Base-by-base conservation (phyloP, 2,113 vertebrate species). In the Elephantulus edwardii region DNA sequence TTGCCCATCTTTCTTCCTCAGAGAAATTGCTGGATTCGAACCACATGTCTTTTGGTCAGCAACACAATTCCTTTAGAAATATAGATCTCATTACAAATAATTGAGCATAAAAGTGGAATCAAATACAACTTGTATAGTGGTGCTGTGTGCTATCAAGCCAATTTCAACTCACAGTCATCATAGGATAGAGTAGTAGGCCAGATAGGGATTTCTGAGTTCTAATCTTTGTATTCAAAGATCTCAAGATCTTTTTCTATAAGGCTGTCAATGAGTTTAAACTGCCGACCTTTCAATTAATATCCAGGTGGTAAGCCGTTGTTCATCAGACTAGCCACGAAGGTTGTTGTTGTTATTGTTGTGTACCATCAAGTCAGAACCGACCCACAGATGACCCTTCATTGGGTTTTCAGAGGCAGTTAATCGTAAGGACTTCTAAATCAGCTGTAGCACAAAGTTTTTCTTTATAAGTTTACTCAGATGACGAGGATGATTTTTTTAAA, bases 71-170 rank as follows among this genome's bases (percentile, higher is more conserved):
- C n/a, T n/a, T n/a, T n/a, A n/a, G n/a, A n/a, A n/a, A 90, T 22
- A 60, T 78, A 52, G 24, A 70, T 82, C 16, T 91, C 24, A 72
- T 78, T 82, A 66, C 75, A 83, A 86, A 74, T 50, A 80, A 66
- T 8, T 8, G 46, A 79, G 70, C 10, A 48, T 14, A 78, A 84
- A 44, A 28, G 50, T 74, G 62, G 50, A 87, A 38, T 40, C 72
- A 72, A 71, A 62, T 66, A 38, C 30, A 33, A 60, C 46, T 56
- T 56, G 3, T n/a, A 17, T 58, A 52, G 35, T 68, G 35, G 35
- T 30, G 54, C 19, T 35, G 64, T 22, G 19, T 68, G 66, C 35
- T 5, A 24, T 40, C 10, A 9, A 68, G 66, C 38, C 19, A 19
- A 38, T 7, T 66, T n/a, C 13, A 9, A 60, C 56, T 28, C 19